phyloP scores from a whole-genome alignment of 1,140 invertebrate species.

The Sitophilus oryzae region DNA sequence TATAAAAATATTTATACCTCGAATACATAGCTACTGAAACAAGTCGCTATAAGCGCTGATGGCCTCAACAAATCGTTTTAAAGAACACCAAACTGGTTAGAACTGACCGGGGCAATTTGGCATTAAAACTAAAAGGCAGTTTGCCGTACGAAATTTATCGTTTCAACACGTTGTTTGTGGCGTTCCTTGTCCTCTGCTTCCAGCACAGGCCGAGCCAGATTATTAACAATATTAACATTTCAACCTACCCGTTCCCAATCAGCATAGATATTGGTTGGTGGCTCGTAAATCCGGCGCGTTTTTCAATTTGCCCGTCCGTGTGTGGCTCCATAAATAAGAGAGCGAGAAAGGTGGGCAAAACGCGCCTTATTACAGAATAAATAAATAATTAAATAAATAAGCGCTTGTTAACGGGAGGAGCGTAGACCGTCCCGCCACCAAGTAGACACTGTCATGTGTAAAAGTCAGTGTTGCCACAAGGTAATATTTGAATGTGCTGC shows the following conservation, averaged over 20 bases:
- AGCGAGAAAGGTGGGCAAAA: slow-evolving; percentile 39
- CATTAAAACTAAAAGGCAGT: too few relatives aligned
- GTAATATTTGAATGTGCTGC: too few relatives aligned
- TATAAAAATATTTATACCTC: too few relatives aligned
- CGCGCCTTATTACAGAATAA: slow-evolving; percentile 43
- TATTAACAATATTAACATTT: background rate
- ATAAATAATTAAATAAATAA: slow-evolving; percentile 46
- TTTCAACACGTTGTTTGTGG: background rate
- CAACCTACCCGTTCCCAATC: slow-evolving; percentile 35
- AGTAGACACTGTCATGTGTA: too few relatives aligned
- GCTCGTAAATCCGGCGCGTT: slow-evolving; percentile 37
- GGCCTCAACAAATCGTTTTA: too few relatives aligned
- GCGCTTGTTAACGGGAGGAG: slow-evolving; percentile 43
- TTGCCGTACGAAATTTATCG: background rate
- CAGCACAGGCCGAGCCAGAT: too few relatives aligned
- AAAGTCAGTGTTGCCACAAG: too few relatives aligned
- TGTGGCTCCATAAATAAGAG: slow-evolving; percentile 43
- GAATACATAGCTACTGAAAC: too few relatives aligned
- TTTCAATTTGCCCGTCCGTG: slow-evolving; percentile 40
- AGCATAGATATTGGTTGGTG: slow-evolving; percentile 37
- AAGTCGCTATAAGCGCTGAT: too few relatives aligned
- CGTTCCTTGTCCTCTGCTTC: background rate
- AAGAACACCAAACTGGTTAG: background rate
- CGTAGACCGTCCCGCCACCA: too few relatives aligned
- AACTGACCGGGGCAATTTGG: background rate